These are phyloP conservation scores for Formica aserva DNA, from an alignment of 2,888 invertebrate species.

Conservation along the genomic window DNA sequence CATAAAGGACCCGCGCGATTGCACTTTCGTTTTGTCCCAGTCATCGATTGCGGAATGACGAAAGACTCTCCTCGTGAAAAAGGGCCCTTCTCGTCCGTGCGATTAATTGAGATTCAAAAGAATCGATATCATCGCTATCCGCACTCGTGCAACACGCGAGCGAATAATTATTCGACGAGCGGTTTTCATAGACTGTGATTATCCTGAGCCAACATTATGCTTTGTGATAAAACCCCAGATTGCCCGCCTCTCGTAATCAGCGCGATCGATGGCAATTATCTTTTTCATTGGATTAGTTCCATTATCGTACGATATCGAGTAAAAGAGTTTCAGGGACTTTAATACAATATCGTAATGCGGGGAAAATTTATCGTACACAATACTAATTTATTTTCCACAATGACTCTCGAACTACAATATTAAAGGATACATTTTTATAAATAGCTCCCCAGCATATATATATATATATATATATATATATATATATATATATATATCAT, in stretches of 20 bases:
- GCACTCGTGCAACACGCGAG: slow-evolving; percentile 25
- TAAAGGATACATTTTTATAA: neutral
- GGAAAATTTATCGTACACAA: neutral
- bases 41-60: slow-evolving; percentile 32
- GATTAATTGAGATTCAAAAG: slow-evolving; percentile 49
- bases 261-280: slow-evolving; percentile 38
- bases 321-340: neutral
- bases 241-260: slow-evolving; percentile 38
- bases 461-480: too few species aligned
- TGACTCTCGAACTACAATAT: neutral
- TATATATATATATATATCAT: too few species aligned
- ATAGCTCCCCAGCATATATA: too few species aligned
- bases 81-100: neutral
- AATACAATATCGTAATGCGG: neutral
- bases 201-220: slow-evolving; percentile 30
- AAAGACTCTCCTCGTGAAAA: neutral
- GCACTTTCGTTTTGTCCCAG: slow-evolving; percentile 26
- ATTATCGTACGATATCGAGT: neutral
- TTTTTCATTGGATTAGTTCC: slow-evolving; percentile 11
- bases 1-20: slow-evolving; percentile 30
- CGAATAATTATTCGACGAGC: slow-evolving; percentile 42
- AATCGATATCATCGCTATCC: slow-evolving; percentile 40
- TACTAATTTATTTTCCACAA: neutral
- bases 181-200: slow-evolving; percentile 38
- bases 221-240: slow-evolving; percentile 25